Percentiles rank a stretch among this genome's conserved stretches.
Conservation (phyloP, 2,888 invertebrate genomes). For the Conus canariensis region DNA sequence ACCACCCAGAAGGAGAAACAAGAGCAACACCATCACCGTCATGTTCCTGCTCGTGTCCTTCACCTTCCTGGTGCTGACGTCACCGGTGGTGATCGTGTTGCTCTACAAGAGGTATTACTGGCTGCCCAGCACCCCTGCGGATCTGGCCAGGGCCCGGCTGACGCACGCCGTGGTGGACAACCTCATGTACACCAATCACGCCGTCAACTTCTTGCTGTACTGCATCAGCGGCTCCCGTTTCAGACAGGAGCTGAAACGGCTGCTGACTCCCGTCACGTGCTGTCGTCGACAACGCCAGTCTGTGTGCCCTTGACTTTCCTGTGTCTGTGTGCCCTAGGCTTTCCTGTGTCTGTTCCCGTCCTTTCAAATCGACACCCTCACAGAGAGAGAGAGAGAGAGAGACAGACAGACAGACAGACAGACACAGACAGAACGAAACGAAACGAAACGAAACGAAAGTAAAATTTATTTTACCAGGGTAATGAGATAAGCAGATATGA, state of each 20-base stretch:
- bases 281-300: not conserved
- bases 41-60: constrained; percentile 51
- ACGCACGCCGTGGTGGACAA: constrained; percentile 49
- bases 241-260: constrained; percentile 41
- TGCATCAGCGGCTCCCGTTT: constrained; percentile 48
- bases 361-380: not conserved
- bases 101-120: constrained; percentile 45
- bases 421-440: too few relatives aligned
- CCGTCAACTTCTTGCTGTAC: constrained; percentile 50
- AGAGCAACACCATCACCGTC: constrained; percentile 37
- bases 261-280: not conserved
- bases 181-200: constrained; percentile 55
- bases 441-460: too few relatives aligned
- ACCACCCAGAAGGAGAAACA: not conserved
- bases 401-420: too few relatives aligned
- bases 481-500: too few relatives aligned
- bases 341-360: not conserved
- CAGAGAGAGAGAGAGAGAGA: too few relatives aligned
- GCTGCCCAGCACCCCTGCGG: constrained; percentile 35
- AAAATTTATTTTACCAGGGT: too few relatives aligned
- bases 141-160: constrained; percentile 39
- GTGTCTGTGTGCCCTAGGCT: not conserved
- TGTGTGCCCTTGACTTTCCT: not conserved
- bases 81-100: constrained; percentile 46
- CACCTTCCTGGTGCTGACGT: constrained; percentile 49